Percentiles rank a stretch among this genome's conserved stretches.
These are phyloP conservation scores for Heliconius nattereri DNA, from an alignment of 1,140 invertebrate genomes.

Conservation along the genomic window DNA sequence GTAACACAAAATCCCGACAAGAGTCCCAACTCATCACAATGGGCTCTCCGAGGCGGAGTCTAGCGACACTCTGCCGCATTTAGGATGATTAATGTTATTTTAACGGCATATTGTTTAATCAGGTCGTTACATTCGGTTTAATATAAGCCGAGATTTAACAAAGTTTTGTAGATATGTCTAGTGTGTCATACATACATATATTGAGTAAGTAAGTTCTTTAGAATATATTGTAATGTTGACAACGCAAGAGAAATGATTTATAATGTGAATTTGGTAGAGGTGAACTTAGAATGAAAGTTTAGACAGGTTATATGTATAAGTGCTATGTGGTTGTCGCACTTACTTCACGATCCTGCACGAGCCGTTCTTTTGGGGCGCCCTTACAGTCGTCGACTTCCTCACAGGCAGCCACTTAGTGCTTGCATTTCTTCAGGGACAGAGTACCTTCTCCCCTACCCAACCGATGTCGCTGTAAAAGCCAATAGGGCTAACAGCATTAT, in stretches of 20 bases:
- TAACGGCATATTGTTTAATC: slow-evolving; percentile 58
- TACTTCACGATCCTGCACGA: no score
- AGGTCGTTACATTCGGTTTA: not conserved
- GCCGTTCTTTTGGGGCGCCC: no score
- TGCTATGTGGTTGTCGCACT: no score
- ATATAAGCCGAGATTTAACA: not conserved
- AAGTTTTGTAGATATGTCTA: not conserved
- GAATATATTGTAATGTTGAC: not conserved
- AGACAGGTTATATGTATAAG: no score
- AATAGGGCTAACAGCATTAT: no score
- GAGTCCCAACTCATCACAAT: slow-evolving; percentile 22
- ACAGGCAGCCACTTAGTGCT: no score
- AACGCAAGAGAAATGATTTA: not conserved
- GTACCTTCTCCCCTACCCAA: no score
- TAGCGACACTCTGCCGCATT: slow-evolving; percentile 46
- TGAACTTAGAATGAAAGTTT: no score
- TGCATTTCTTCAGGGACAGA: no score
- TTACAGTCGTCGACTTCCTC: no score
- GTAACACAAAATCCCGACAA: slow-evolving; percentile 16
- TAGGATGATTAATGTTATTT: slow-evolving; percentile 58
- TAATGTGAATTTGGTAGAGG: no score
- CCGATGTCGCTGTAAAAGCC: no score
- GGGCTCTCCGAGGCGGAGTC: slow-evolving; percentile 14
- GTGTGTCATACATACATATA: not conserved
- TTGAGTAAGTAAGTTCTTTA: not conserved